Conservation (phyloP, 2,113 vertebrate genomes). For the Carettochelys insculpta region DNA sequence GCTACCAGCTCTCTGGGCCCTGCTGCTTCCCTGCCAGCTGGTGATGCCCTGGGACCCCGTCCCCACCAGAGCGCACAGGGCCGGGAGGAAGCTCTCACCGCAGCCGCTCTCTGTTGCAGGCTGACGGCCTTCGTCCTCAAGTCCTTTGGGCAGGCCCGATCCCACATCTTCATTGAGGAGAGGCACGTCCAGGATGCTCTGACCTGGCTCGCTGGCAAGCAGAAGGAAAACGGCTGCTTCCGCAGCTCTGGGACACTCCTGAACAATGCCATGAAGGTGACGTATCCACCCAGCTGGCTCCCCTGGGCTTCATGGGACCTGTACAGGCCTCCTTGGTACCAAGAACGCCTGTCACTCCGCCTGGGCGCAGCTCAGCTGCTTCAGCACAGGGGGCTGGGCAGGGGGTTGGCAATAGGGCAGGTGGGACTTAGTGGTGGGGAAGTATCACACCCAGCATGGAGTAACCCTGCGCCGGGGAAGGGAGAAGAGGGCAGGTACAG, state of each 20-base stretch:
- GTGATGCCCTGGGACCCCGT: conserved; percentile 63
- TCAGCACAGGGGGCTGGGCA: neutral
- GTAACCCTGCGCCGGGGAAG: neutral
- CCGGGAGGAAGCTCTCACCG: neutral
- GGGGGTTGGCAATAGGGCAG: neutral
- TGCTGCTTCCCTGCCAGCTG: conserved; percentile 52
- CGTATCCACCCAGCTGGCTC: conserved; percentile 13
- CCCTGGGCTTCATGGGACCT: neutral
- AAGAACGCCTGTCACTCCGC: conserved; percentile 24
- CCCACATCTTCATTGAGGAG: conserved; percentile 72
- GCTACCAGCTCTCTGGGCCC: neutral
- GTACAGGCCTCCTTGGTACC: conserved; percentile 71
- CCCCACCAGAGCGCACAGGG: conserved; percentile 51
- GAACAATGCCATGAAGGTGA: conserved; percentile 78
- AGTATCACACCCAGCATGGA: neutral
- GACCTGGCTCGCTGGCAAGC: conserved; percentile 67
- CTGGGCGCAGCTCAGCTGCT: neutral
- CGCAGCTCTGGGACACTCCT: conserved; percentile 65
- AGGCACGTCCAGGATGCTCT: conserved; percentile 63
- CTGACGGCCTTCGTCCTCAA: conserved; percentile 80
- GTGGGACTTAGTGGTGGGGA: neutral
- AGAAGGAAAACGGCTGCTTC: conserved; percentile 77
- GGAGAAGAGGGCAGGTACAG: neutral
- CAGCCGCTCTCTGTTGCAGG: conserved; percentile 66
- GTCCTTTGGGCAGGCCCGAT: conserved; percentile 70